Base-by-base conservation (phyloP, 2,888 invertebrate genomes). In the Chymomyza fuscimana region DNA sequence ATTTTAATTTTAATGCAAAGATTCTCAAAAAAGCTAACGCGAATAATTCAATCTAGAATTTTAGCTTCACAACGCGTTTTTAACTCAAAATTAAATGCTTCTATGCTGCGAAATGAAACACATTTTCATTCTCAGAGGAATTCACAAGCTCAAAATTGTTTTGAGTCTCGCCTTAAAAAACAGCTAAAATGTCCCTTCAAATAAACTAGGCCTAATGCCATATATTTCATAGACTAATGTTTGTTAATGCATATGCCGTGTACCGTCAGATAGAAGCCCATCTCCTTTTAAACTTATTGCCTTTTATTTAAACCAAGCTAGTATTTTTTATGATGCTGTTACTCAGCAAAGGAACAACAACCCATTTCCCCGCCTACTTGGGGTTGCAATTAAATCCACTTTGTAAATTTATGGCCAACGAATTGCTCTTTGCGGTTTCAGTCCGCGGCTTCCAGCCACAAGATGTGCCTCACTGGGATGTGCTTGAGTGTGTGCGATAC, bases 401-500 rank as follows among this genome's bases (percentile, higher is more conserved):
- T 83, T 80, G 87, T 78, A 84, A 89, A 89, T 89, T 89, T 89
- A 89, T 89, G 87, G 80, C 79, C 81, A 82, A 88, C 82, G 87
- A 81, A 87, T 86, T 81, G 79, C 79, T 74, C 74, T 78, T 82
- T 82, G 80, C 69, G 78, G 82, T 73, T 80, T 74, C 64, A 25
- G 59, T 67, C 54, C 70, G 71, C 69, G 1, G 19, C 56, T 22
- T 15, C 50, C 15, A 22, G 36, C 5, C 32, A 32, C 32, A 32
- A 29, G 25, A 60, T 60, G n/a, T 60, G 36, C 60, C 32, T 12
- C 40, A 46, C 40, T 46, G 40, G 40, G 40, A 54, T 56, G 46
- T 51, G 36, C 66, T 32, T 64, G 59, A 63, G 56, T 66, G 68
- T 71, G 71, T 69, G 69, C 76, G 70, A 40, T n/a, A 16, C 22